Evolutionary conservation across 2,888 invertebrate genomes (phyloP).

Genomic region (Drosophila vallismaia): DNA sequence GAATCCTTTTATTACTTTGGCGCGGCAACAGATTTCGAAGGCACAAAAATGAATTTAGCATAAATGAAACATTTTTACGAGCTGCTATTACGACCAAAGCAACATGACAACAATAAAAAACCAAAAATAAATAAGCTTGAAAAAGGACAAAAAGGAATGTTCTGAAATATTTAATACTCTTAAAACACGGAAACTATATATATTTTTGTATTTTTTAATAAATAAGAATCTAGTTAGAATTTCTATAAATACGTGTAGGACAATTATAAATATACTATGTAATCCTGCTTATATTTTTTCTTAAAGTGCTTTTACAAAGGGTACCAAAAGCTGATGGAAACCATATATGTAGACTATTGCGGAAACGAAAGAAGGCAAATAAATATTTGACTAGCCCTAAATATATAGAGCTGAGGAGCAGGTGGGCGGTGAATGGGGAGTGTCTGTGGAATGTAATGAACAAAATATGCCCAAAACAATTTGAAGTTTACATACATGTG

Average conservation of each 20-base stretch:
- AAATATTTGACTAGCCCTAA: constrained; percentile 29
- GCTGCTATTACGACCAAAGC: constrained; percentile 70
- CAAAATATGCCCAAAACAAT: constrained; percentile 47
- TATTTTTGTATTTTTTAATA: too few relatives aligned
- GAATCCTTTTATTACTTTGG: constrained; percentile 75
- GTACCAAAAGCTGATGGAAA: constrained; percentile 45
- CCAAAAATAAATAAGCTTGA: constrained; percentile 15
- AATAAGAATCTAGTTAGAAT: not conserved
- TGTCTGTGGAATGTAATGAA: constrained; percentile 62
- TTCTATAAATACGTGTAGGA: not conserved
- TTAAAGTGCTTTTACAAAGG: constrained; percentile 3
- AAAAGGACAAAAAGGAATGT: not conserved
- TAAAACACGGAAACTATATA: not conserved
- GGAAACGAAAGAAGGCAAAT: not conserved
- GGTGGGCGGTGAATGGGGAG: not conserved
- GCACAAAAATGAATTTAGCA: constrained; percentile 77
- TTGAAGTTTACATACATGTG: constrained; percentile 48
- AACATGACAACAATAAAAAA: constrained; percentile 48
- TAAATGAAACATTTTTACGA: constrained; percentile 79
- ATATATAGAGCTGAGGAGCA: constrained; percentile 3
- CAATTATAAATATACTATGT: too few relatives aligned
- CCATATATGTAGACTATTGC: constrained; percentile 18
- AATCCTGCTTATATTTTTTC: too few relatives aligned
- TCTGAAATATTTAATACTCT: constrained; percentile 23
- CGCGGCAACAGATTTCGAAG: constrained; percentile 73